Evolutionary conservation across 2,888 invertebrate species (phyloP).

Genomic region (Epinotia nisella): DNA sequence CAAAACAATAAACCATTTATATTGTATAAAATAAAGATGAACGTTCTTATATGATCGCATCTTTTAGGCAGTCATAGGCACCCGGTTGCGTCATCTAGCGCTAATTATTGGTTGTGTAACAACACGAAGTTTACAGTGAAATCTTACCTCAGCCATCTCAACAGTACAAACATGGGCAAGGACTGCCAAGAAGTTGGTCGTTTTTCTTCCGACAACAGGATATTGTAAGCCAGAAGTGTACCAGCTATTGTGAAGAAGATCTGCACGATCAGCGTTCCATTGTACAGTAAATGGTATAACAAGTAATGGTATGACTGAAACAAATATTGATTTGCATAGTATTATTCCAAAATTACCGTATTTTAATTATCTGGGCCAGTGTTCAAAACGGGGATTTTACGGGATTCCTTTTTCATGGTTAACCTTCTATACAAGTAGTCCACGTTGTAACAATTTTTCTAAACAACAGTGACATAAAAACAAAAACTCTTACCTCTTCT

Average conservation of each 20-base stretch:
- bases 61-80: too few relatives aligned
- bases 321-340: not conserved
- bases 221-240: slow-evolving; percentile 52
- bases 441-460: too few relatives aligned
- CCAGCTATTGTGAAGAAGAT: slow-evolving; percentile 55
- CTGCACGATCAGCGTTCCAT: slow-evolving; percentile 52
- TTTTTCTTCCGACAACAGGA: slow-evolving; percentile 46
- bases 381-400: too few relatives aligned
- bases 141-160: slow-evolving; percentile 55
- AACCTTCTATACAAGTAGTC: too few relatives aligned
- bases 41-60: too few relatives aligned
- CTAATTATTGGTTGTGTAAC: not conserved
- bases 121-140: not conserved
- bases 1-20: not conserved
- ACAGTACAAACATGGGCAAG: slow-evolving; percentile 47
- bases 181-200: slow-evolving; percentile 46
- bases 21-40: not conserved
- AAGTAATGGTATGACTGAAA: not conserved
- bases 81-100: too few relatives aligned
- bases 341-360: too few relatives aligned
- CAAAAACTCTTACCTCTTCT: not conserved
- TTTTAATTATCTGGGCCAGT: too few relatives aligned
- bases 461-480: too few relatives aligned
- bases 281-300: slow-evolving; percentile 46
- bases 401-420: too few relatives aligned